A percentile compares a stretch with the other conserved stretches of the same genome.
phyloP scores from a whole-genome alignment of 2,888 invertebrate species.

The Chymomyza amoena region DNA sequence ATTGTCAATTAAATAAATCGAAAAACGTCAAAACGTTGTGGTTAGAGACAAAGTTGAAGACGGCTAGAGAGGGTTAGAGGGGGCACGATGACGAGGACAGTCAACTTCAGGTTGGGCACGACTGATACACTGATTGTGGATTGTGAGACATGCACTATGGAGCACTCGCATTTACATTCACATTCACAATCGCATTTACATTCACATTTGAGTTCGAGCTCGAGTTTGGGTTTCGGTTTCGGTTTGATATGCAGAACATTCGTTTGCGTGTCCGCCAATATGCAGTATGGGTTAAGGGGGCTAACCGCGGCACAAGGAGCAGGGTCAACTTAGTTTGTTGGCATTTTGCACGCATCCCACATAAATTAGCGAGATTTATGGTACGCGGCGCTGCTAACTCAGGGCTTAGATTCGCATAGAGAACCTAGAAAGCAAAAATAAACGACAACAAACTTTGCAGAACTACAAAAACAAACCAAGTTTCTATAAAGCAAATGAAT shows the following conservation, averaged over 20 bases:
- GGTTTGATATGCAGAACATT: conserved; percentile 63
- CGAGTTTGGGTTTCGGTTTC: conserved; percentile 20
- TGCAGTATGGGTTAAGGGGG: conserved; percentile 16
- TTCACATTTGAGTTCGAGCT: conserved; percentile 9
- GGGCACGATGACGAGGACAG: conserved; percentile 17
- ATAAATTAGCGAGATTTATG: conserved; percentile 69
- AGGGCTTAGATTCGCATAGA: conserved; percentile 52
- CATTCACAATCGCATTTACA: neutral
- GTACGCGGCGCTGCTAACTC: conserved; percentile 30
- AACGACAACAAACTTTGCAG: neutral
- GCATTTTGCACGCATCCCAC: conserved; percentile 67
- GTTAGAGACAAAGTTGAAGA: conserved; percentile 17
- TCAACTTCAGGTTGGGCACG: conserved; percentile 15
- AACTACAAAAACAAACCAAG: neutral
- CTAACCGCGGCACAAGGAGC: neutral
- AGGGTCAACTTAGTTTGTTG: conserved; percentile 55
- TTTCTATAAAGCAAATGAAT: conserved; percentile 20
- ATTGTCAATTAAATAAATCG: conserved; percentile 68
- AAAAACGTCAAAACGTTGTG: conserved; percentile 52
- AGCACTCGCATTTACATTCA: conserved; percentile 27
- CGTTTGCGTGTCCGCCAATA: conserved; percentile 29
- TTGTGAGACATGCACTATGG: conserved; percentile 19
- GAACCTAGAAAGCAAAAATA: conserved; percentile 12
- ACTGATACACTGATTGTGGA: conserved; percentile 23
- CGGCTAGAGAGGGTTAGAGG: no score